Evolutionary conservation across 2,113 vertebrate genomes (phyloP).

Genomic region (Lycocorax pyrrhopterus): DNA sequence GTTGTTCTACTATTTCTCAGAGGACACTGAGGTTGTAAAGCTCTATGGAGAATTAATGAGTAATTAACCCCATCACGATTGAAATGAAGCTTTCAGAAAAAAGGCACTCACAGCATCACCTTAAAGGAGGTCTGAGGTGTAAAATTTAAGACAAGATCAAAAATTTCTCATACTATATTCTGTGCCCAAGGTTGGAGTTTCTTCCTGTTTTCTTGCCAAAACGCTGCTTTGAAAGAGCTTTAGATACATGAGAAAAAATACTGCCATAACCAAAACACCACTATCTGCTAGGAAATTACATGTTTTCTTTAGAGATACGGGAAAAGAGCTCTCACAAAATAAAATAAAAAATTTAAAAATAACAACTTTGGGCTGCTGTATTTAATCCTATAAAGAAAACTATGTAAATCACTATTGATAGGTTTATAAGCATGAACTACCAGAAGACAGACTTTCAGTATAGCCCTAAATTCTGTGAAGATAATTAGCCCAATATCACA

Average conservation of each 20-base stretch:
- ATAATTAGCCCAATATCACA: neutral
- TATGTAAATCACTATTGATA: neutral
- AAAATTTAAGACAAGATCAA: neutral
- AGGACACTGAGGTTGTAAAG: neutral
- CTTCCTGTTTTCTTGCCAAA: neutral
- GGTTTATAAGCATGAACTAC: neutral
- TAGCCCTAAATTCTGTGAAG: neutral
- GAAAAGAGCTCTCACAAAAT: neutral
- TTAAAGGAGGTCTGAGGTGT: neutral
- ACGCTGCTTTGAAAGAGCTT: neutral
- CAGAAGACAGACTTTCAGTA: neutral
- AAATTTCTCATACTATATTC: neutral
- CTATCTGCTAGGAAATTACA: neutral
- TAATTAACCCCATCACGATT: neutral
- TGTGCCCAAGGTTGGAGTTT: neutral
- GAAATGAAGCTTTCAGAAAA: neutral
- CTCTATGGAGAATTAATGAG: neutral
- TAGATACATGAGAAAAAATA: neutral
- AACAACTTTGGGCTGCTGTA: neutral
- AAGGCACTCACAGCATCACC: neutral
- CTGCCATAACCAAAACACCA: neutral
- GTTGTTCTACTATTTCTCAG: neutral
- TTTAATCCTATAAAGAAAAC: neutral
- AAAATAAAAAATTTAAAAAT: neutral
- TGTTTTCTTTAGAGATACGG: neutral